Percentiles rank a stretch among this genome's conserved stretches.
phyloP scores from a whole-genome alignment of 1,140 invertebrate genomes.

The Drosophila parabipectinata region DNA sequence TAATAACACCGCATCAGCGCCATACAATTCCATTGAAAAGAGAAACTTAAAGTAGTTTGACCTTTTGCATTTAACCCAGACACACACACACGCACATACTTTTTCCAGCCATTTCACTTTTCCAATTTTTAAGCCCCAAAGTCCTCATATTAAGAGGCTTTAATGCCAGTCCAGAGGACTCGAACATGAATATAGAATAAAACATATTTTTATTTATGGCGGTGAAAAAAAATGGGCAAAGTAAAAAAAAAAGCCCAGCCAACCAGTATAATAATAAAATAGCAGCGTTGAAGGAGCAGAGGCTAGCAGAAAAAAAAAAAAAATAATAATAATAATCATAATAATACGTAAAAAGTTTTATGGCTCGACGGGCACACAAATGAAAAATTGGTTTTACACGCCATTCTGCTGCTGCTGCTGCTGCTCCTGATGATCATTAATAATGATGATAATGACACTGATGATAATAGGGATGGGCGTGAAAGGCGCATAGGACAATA shows the following conservation, averaged over 20 bases:
- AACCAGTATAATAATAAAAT: not conserved
- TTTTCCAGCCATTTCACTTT: conserved; percentile 1
- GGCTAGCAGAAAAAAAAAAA: not conserved
- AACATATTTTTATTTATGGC: conserved; percentile 77
- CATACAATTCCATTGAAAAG: not conserved
- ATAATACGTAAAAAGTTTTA: conserved; percentile 76
- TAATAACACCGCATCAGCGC: not conserved
- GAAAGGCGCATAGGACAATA: conserved; percentile 24
- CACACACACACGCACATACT: not conserved
- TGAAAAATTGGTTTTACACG: conserved; percentile 80
- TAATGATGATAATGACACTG: conserved; percentile 21
- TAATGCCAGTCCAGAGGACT: conserved; percentile 32
- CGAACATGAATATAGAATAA: conserved; percentile 59
- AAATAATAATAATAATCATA: conserved; percentile 42
- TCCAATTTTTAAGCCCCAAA: conserved; percentile 10
- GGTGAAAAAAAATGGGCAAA: conserved; percentile 51
- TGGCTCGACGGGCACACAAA: conserved; percentile 69
- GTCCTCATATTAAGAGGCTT: conserved; percentile 20
- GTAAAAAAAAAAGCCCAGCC: not conserved
- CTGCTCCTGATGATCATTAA: conserved; percentile 15
- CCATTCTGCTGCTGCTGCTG: conserved; percentile 35
- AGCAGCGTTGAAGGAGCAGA: too few relatives aligned
- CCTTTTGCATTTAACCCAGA: not conserved
- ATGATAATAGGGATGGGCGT: conserved; percentile 28
- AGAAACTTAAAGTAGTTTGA: conserved; percentile 6